Percentiles rank a stretch among this genome's conserved stretches.
These are phyloP conservation scores for Petrocephalus schoutedeni DNA, from an alignment of 2,797 vertebrate species.

Conservation along the genomic window DNA sequence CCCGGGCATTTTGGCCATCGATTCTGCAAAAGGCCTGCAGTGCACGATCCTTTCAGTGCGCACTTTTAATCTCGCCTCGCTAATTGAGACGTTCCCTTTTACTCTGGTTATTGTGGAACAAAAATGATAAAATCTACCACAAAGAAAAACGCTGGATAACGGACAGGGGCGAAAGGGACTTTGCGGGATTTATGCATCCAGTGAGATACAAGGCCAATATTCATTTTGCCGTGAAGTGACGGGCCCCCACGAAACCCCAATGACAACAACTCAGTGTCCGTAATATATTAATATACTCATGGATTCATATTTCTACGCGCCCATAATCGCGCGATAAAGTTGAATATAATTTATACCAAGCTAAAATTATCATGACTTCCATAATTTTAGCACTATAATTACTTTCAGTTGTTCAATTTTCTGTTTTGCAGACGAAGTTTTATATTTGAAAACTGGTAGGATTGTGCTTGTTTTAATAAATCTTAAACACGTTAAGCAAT, in stretches of 20 bases:
- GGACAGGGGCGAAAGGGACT: constrained; percentile 40
- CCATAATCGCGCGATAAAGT: not conserved
- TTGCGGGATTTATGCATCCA: constrained; percentile 32
- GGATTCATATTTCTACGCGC: not conserved
- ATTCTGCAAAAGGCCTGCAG: not conserved
- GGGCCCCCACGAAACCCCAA: not conserved
- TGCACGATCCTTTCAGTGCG: not conserved
- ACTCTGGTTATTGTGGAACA: constrained; percentile 20
- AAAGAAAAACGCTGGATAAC: constrained; percentile 21
- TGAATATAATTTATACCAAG: not conserved
- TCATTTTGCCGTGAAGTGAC: not conserved
- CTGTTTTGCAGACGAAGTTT: not conserved
- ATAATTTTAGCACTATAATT: not conserved
- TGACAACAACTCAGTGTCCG: not conserved
- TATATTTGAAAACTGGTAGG: not conserved
- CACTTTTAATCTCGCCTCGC: not conserved
- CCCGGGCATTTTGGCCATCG: not conserved
- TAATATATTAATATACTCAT: not conserved
- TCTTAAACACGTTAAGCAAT: not conserved
- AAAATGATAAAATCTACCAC: constrained; percentile 45
- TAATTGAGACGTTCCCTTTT: constrained; percentile 35
- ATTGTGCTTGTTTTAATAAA: not conserved
- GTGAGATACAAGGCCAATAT: not conserved
- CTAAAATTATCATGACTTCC: not conserved
- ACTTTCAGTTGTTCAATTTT: not conserved